Evolutionary conservation across 2,113 vertebrate species (phyloP).

Genomic region (Corythoichthys haematopterus): DNA sequence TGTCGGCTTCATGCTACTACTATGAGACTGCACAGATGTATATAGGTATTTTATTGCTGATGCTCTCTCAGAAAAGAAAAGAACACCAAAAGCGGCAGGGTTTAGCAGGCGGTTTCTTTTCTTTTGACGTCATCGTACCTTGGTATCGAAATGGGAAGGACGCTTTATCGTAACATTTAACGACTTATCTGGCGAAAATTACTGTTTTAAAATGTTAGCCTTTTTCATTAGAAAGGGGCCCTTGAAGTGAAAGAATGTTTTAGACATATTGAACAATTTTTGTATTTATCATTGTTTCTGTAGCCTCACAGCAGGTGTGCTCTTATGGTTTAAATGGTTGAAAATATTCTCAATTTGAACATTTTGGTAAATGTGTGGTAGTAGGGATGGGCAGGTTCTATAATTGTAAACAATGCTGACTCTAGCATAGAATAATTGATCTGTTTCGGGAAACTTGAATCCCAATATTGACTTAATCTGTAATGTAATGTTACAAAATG

Average conservation of each 20-base stretch:
- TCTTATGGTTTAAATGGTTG: conserved; percentile 14
- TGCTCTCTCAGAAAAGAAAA: conserved; percentile 29
- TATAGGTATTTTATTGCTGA: conserved; percentile 39
- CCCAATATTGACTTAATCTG: too few species aligned
- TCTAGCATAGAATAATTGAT: neutral
- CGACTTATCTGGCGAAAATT: conserved; percentile 34
- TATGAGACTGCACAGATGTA: conserved; percentile 45
- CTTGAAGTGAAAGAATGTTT: conserved; percentile 62
- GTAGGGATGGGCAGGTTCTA: neutral
- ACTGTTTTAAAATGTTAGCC: conserved; percentile 38
- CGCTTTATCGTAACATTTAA: conserved; percentile 38
- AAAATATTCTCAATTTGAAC: conserved; percentile 5
- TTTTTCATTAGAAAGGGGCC: conserved; percentile 56
- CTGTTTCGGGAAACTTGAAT: too few species aligned
- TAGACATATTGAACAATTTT: conserved; percentile 54
- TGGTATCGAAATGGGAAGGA: conserved; percentile 27
- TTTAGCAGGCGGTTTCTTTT: neutral
- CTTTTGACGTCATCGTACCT: conserved; percentile 38
- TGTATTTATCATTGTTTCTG: conserved; percentile 51
- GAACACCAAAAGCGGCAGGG: conserved; percentile 7
- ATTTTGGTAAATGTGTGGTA: neutral
- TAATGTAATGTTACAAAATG: neutral
- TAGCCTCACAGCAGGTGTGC: conserved; percentile 29
- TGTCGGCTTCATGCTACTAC: conserved; percentile 10
- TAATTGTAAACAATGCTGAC: neutral